These are phyloP conservation scores for Mormyrus hasselquistii DNA, from an alignment of 2,797 vertebrate species.

Conservation along the genomic window DNA sequence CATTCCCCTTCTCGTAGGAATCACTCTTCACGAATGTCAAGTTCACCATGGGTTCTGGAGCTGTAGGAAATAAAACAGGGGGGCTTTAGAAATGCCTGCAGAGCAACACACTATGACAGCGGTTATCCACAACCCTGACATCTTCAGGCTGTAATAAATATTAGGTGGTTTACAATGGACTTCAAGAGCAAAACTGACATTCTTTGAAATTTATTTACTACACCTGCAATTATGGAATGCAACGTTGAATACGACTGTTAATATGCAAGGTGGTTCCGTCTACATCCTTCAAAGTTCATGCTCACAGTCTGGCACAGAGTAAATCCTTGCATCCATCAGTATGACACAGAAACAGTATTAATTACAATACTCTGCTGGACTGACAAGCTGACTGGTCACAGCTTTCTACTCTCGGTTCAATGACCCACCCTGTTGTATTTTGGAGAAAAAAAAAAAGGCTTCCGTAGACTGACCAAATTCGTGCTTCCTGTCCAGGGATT, in stretches of 20 bases:
- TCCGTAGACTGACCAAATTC: conserved; percentile 64
- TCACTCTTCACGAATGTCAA: conserved; percentile 85
- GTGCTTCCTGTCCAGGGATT: conserved; percentile 59
- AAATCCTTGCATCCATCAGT: not conserved
- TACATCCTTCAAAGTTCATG: not conserved
- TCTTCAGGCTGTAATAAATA: not conserved
- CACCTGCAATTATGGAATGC: not conserved
- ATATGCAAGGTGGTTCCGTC: not conserved
- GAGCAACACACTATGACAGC: not conserved
- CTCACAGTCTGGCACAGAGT: not conserved
- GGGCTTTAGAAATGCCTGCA: not conserved
- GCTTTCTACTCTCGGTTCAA: not conserved
- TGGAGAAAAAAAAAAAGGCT: not conserved
- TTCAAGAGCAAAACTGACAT: not conserved
- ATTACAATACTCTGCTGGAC: not conserved
- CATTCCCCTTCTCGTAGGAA: conserved; percentile 91
- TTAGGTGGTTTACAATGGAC: not conserved
- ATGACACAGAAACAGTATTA: not conserved
- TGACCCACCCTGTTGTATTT: not conserved
- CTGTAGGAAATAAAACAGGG: conserved; percentile 41
- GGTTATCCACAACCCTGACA: not conserved
- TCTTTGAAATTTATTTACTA: not conserved
- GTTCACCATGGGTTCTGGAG: conserved; percentile 82
- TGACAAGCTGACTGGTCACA: not conserved
- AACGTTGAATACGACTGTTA: not conserved